A percentile compares a stretch with the other conserved stretches of the same genome.
Conservation (phyloP, 2,888 invertebrate genomes). For the Ormia ochracea region DNA sequence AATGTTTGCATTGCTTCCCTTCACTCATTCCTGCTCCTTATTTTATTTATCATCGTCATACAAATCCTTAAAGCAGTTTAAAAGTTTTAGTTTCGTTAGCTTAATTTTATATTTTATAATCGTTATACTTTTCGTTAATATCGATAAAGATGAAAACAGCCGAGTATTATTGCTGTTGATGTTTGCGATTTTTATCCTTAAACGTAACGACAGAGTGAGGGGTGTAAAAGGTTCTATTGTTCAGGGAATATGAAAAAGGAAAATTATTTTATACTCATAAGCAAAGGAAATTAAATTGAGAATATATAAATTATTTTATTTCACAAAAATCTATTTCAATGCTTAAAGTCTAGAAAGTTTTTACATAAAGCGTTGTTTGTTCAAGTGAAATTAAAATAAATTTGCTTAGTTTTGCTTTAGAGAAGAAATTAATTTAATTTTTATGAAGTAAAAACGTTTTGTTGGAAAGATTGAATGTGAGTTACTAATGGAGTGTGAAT, state of each 20-base stretch:
- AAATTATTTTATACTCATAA: no score
- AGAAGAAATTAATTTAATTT: background rate
- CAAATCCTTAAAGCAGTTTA: conserved; percentile 13
- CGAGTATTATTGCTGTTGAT: conserved; percentile 11
- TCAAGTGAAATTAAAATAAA: conserved; percentile 41
- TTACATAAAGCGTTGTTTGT: conserved; percentile 19
- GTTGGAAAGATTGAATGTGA: background rate
- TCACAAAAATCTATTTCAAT: conserved; percentile 11
- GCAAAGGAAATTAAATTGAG: background rate
- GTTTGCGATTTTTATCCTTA: background rate
- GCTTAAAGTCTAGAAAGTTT: conserved; percentile 48
- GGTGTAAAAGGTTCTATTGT: no score
- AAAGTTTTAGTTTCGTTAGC: conserved; percentile 41
- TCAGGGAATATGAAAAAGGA: no score
- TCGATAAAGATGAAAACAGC: conserved; percentile 33
- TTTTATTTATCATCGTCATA: background rate
- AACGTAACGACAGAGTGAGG: no score
- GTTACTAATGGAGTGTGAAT: background rate
- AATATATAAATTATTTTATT: background rate
- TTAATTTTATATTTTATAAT: conserved; percentile 43
- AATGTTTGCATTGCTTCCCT: conserved; percentile 4
- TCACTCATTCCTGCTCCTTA: background rate
- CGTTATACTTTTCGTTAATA: conserved; percentile 47
- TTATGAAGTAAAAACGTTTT: background rate
- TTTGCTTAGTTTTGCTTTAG: conserved; percentile 18